Conservation (phyloP, 2,888 invertebrate genomes). For the Gari tellinella region DNA sequence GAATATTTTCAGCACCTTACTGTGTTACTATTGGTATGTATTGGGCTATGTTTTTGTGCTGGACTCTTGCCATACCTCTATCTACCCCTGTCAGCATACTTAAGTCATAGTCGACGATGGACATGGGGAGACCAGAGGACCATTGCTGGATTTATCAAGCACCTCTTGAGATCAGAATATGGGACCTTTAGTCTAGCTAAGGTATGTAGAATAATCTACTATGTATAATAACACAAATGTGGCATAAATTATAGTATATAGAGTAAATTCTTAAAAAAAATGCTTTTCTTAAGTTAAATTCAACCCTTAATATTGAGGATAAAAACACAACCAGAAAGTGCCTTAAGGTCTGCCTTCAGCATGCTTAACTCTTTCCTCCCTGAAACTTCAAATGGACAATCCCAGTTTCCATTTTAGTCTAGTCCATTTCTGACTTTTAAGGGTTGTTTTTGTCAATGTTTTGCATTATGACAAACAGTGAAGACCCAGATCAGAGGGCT, state of each 20-base stretch:
- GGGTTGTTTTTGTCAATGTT: no score
- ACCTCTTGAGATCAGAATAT: constrained; percentile 80
- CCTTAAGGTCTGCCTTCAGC: no score
- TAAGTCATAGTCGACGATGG: constrained; percentile 76
- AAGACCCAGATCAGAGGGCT: no score
- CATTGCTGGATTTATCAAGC: constrained; percentile 77
- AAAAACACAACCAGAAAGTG: no score
- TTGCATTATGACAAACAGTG: no score
- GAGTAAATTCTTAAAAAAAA: background rate
- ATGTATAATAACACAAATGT: background rate
- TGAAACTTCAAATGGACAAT: no score
- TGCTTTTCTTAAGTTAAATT: background rate
- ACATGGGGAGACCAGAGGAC: constrained; percentile 83
- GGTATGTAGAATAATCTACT: constrained; percentile 8
- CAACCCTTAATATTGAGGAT: no score
- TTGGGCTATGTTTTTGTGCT: constrained; percentile 51
- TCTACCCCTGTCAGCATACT: constrained; percentile 76
- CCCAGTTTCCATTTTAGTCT: no score
- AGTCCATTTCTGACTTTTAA: no score
- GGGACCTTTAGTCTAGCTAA: constrained; percentile 81
- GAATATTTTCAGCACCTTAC: constrained; percentile 58
- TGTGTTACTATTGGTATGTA: constrained; percentile 15
- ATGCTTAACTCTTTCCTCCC: no score
- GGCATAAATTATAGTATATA: constrained; percentile 9
- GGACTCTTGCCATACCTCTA: constrained; percentile 82